Evolutionary conservation across 2,888 invertebrate species (phyloP).

Genomic region (Leptinotarsa tumamoca): DNA sequence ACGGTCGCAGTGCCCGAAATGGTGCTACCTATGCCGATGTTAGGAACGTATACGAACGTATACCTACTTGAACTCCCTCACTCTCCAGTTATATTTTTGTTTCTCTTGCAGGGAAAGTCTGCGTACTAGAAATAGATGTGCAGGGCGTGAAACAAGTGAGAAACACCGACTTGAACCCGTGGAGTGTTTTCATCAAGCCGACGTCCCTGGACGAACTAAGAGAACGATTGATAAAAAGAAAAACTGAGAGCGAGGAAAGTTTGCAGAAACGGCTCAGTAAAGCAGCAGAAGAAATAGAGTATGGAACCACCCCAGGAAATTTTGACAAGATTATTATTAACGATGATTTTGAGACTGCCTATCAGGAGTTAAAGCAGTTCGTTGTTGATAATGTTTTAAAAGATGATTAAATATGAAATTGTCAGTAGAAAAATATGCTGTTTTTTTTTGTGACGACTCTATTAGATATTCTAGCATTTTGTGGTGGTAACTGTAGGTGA

Average conservation of each 20-base stretch:
- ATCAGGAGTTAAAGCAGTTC: conserved; percentile 79
- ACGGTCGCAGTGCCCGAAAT: too few relatives aligned
- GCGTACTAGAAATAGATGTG: conserved; percentile 94
- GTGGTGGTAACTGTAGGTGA: too few relatives aligned
- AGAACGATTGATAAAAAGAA: conserved; percentile 78
- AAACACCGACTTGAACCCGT: conserved; percentile 80
- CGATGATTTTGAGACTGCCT: conserved; percentile 84
- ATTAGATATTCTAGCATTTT: neutral
- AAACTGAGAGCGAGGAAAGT: conserved; percentile 92
- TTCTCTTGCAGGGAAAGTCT: conserved; percentile 69
- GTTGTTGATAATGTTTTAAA: conserved; percentile 70
- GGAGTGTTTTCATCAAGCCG: conserved; percentile 93
- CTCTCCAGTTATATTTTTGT: neutral
- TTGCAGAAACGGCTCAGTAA: conserved; percentile 81
- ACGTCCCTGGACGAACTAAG: conserved; percentile 86
- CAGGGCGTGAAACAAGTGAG: conserved; percentile 91
- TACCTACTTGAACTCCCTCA: too few relatives aligned
- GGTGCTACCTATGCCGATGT: too few relatives aligned
- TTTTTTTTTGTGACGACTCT: neutral
- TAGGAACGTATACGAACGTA: too few relatives aligned
- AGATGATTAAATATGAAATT: conserved; percentile 15
- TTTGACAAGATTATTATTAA: conserved; percentile 88
- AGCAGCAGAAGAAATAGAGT: conserved; percentile 86
- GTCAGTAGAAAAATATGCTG: neutral
- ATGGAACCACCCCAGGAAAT: conserved; percentile 82